Base-by-base conservation (phyloP, 1,140 invertebrate species). In the Cyrtorhinus lividipennis region DNA sequence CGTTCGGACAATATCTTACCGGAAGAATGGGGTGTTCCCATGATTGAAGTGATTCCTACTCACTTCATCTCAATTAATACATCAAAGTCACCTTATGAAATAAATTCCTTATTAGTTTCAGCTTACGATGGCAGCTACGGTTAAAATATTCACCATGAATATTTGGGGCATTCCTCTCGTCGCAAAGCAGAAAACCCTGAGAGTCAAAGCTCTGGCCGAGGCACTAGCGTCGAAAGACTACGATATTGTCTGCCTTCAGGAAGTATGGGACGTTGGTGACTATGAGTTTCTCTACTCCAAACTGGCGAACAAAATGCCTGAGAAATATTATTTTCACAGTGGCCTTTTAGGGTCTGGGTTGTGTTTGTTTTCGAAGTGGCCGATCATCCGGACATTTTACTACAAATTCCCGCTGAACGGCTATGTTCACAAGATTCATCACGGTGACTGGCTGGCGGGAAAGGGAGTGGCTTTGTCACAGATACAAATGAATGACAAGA, bases 371-470 rank as follows among this genome's bases (percentile, higher is more conserved):
- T 95, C 92, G 23, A 85, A 84, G 72, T 85, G 86, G 76, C 77
- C 81, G n/a, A 94, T 98, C 53, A 75, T 86, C 69, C 88, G 93
- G 72, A 87, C 88, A 0, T 85, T 95, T 70, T 94, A 92, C 68
- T 89, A 95, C 74, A 83, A 86, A 64, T 98, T 90, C 85, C 81
- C 90, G 26, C 75, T 98, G n/a, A 98, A 98, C 79, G 95, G 95
- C 1, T 97, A 96, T 71, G 85, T 94, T 60, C 95, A 98, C 73
- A 95, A 95, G 75, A 80, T 98, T 66, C 88, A 93, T 56, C 94
- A 97, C 76, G 95, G 91, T 1, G 95, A 98, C 73, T 98, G 95
- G 95, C 98, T 95, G 77, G 95, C 92, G 59, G 95, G 94, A 5
- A 98, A 98, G 81, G 93, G 93, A 38, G 83, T 97, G 59, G 94